Evolutionary conservation across 2,797 vertebrate species (phyloP).

Genomic region (Vireo griseus): DNA sequence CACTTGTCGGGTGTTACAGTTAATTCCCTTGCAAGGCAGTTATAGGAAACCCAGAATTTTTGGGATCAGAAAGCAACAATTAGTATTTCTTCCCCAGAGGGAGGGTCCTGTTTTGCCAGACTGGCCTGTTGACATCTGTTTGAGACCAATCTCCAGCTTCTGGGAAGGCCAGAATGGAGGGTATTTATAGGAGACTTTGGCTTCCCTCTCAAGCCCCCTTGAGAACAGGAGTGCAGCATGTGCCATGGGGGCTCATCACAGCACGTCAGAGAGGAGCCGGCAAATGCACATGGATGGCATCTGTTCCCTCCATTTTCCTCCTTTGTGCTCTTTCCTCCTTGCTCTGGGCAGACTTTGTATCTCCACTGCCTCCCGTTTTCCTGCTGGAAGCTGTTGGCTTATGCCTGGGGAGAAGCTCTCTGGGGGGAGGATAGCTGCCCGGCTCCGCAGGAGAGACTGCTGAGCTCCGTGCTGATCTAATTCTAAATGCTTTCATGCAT

Average conservation of each 20-base stretch:
- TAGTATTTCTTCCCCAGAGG: not conserved
- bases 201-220: not conserved
- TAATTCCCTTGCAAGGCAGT: not conserved
- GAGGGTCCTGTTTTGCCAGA: not conserved
- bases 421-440: not conserved
- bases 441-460: not conserved
- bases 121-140: not conserved
- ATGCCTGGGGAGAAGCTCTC: rapidly evolving
- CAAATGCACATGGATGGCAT: not conserved
- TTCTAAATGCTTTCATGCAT: not conserved
- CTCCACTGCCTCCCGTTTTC: not conserved
- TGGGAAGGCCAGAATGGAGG: not conserved
- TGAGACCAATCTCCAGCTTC: not conserved
- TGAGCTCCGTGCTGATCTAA: not conserved
- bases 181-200: not conserved
- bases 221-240: not conserved
- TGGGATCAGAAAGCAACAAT: not conserved
- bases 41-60: not conserved
- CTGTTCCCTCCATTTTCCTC: slow-evolving; percentile 1
- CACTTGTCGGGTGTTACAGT: not conserved
- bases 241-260: not conserved
- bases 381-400: slow-evolving; percentile 2
- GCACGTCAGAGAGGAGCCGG: not conserved
- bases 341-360: not conserved
- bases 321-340: not conserved